A percentile compares a stretch with the other conserved stretches of the same genome.
phyloP scores from a whole-genome alignment of 1,140 invertebrate species.

The Drosophila bocqueti region DNA sequence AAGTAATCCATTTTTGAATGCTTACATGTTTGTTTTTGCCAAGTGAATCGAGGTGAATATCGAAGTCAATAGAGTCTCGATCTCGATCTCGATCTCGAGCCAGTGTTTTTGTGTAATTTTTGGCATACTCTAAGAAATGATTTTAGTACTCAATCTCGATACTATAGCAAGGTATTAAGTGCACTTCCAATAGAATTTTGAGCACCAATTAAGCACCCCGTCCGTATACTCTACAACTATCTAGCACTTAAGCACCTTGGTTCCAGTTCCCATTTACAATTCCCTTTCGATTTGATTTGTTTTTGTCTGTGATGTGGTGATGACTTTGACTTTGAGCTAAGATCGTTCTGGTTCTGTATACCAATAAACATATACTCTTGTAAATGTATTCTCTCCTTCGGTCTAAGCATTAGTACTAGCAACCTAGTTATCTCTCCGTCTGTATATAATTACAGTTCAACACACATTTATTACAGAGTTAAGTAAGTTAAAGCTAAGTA shows the following conservation, averaged over 20 bases:
- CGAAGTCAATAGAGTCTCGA: background rate
- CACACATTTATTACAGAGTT: slow-evolving; percentile 16
- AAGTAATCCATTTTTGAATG: slow-evolving; percentile 74
- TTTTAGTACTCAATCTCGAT: slow-evolving; percentile 41
- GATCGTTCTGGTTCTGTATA: slow-evolving; percentile 66
- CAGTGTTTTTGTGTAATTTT: slow-evolving; percentile 71
- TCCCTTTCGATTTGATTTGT: slow-evolving; percentile 32
- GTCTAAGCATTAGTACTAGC: slow-evolving; percentile 54
- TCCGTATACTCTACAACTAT: slow-evolving; percentile 49
- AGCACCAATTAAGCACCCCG: slow-evolving; percentile 70
- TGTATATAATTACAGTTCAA: slow-evolving; percentile 4
- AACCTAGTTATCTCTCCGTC: slow-evolving; percentile 41
- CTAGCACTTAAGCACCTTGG: slow-evolving; percentile 69
- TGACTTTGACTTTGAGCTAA: slow-evolving; percentile 66
- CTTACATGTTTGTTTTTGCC: slow-evolving; percentile 80
- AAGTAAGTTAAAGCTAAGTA: slow-evolving; percentile 49
- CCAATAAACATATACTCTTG: slow-evolving; percentile 10
- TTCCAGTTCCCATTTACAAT: slow-evolving; percentile 33
- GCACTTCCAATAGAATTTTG: slow-evolving; percentile 68
- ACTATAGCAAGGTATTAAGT: slow-evolving; percentile 70
- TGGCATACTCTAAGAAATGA: slow-evolving; percentile 62
- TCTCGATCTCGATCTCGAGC: slow-evolving; percentile 19
- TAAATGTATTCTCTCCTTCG: slow-evolving; percentile 50
- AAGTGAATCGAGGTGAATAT: slow-evolving; percentile 42
- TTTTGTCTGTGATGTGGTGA: slow-evolving; percentile 79